Conservation (phyloP, 2,113 vertebrate species). For the Rhineura floridana region DNA sequence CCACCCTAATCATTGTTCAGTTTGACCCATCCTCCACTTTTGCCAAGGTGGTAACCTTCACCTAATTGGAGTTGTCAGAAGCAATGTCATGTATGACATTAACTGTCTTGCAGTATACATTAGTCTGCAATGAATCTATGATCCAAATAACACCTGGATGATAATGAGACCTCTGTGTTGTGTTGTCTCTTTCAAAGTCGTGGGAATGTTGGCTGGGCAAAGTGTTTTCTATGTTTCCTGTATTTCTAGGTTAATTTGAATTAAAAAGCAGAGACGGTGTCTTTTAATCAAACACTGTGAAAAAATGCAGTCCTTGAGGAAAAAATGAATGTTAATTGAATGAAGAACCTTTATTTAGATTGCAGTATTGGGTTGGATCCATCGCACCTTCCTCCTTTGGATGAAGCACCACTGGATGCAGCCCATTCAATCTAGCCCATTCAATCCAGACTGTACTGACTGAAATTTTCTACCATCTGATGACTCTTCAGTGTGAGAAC, state of each 20-base stretch:
- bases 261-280: conserved; percentile 25
- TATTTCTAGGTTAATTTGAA: conserved; percentile 20
- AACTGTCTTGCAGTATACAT: conserved; percentile 61
- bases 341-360: neutral
- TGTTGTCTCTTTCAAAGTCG: neutral
- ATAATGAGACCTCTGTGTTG: conserved; percentile 9
- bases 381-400: neutral
- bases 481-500: neutral
- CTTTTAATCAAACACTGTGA: neutral
- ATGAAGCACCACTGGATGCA: neutral
- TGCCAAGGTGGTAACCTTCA: conserved; percentile 61
- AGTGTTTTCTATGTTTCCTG: conserved; percentile 31
- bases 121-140: conserved; percentile 50
- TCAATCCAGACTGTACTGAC: neutral
- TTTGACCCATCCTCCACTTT: neutral
- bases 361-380: neutral
- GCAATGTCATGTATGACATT: conserved; percentile 64
- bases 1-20: neutral
- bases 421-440: neutral
- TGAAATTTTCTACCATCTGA: neutral
- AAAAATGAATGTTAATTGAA: neutral
- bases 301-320: neutral
- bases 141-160: conserved; percentile 51
- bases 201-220: conserved; percentile 28
- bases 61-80: conserved; percentile 66